Evolutionary conservation across 2,888 invertebrate species (phyloP), one percentile per base, ranked within the genome.

Genomic region (Stenchaetothrips biformis): DNA sequence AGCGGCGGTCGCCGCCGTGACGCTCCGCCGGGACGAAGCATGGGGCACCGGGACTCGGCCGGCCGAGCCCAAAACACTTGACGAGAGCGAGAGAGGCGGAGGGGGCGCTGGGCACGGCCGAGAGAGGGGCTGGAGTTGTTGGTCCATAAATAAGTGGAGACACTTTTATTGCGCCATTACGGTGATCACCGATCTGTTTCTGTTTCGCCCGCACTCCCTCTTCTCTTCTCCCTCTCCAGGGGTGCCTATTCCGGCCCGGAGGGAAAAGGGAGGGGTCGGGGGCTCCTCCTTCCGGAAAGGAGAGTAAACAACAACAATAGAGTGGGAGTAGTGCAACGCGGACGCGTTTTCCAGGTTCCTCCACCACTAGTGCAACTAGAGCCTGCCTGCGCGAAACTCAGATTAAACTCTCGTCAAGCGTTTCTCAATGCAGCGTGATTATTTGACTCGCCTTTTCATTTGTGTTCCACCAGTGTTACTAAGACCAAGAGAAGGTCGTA

Each of bases 111-210:
- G 67, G 21, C 7, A 7, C 6, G 67, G 7, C 7, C 9, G 67
- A 21, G 9, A 74, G 67, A 21, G 67, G 2, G 16, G 25, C 67
- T 25, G 59, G 25, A 74, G 25, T 25, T 74, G 67, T 74, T 25
- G 67, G 67, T 25, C 67, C 25, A 74, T 74, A 74, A 74, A 74
- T 74, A 74, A 74, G 67, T 74, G 67, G 67, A 25, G 67, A 74
- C 67, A 74, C 67, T 74, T 74, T 74, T 74, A 74, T 21, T 74
- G 67, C 67, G 67, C 67, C 67, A 74, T 74, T 74, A 74, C 67
- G 25, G 67, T 74, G 67, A 74, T 59, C 59, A 59, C 59, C 59
- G 59, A 59, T 74, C 67, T 74, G 67, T 11, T 74, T 74, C 67
- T 74, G 67, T 74, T 74, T 74, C 16, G 7, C 62, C 62, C 18